Percentiles rank a stretch among this genome's conserved stretches.
Conservation (phyloP, 2,113 vertebrate species). For the Leptodactylus fuscus region DNA sequence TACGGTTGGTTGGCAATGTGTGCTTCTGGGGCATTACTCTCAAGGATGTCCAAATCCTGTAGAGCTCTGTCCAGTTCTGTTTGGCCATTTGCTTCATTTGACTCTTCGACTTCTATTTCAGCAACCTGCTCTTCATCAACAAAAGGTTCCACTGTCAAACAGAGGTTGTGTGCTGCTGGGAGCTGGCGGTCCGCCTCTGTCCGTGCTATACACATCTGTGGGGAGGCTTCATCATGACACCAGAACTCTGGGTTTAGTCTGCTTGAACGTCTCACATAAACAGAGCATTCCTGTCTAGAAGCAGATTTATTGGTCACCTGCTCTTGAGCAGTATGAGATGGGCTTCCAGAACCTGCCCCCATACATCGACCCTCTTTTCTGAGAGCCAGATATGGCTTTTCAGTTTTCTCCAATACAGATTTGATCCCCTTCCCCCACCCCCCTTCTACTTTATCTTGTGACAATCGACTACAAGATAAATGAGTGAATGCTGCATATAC, state of each 20-base stretch:
- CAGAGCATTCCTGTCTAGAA: conserved; percentile 69
- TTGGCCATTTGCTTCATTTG: neutral
- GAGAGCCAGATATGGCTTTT: conserved; percentile 57
- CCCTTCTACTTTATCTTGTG: neutral
- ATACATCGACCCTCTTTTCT: conserved; percentile 53
- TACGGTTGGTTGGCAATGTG: conserved; percentile 5
- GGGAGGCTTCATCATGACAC: conserved; percentile 60
- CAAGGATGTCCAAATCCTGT: neutral
- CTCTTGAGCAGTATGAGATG: neutral
- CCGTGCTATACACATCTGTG: neutral
- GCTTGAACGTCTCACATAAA: conserved; percentile 86
- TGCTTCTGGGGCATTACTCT: conserved; percentile 28
- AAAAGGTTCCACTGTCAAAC: conserved; percentile 62
- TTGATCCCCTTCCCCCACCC: conserved; percentile 28
- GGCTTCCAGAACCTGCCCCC: conserved; percentile 62
- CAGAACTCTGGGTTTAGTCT: conserved; percentile 84
- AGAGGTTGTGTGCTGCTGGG: neutral
- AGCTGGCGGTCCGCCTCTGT: neutral
- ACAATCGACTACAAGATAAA: conserved; percentile 20
- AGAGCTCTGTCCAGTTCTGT: neutral
- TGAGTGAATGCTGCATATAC: conserved; percentile 79
- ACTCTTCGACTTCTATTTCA: conserved; percentile 68
- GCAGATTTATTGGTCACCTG: conserved; percentile 51
- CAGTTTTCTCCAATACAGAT: conserved; percentile 40
- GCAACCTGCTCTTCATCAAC: conserved; percentile 63